Evolutionary conservation across 2,113 vertebrate genomes (phyloP).

Genomic region (Pomatostomus ruficeps): DNA sequence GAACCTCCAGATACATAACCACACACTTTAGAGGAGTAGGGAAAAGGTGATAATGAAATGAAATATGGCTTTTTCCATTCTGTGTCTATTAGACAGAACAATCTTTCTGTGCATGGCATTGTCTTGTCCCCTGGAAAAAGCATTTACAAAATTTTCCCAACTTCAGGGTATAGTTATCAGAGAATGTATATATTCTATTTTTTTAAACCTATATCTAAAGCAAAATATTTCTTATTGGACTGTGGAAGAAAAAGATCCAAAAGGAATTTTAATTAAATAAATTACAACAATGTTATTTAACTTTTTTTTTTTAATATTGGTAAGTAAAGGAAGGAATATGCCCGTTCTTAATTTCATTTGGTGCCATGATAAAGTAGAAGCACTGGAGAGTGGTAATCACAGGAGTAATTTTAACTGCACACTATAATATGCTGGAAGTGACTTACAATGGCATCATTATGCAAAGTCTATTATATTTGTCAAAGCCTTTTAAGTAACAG

Average conservation of each 20-base stretch:
- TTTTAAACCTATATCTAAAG: background rate
- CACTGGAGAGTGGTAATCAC: background rate
- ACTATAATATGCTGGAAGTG: slow-evolving; percentile 6
- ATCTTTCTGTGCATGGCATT: background rate
- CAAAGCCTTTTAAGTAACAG: slow-evolving; percentile 41
- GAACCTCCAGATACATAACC: background rate
- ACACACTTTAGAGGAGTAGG: background rate
- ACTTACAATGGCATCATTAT: slow-evolving; percentile 22
- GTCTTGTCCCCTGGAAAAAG: background rate
- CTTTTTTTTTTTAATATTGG: background rate
- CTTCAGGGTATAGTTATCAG: background rate
- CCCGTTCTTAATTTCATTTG: background rate
- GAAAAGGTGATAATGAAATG: background rate
- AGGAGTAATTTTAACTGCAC: slow-evolving; percentile 11
- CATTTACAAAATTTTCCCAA: background rate
- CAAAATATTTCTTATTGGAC: background rate
- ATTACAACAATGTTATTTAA: background rate
- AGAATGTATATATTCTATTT: background rate
- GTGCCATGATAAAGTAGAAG: slow-evolving; percentile 10
- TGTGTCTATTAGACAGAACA: background rate
- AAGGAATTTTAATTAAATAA: background rate
- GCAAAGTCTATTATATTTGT: slow-evolving; percentile 32
- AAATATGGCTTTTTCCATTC: background rate
- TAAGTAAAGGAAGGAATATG: background rate
- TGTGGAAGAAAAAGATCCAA: background rate